Percentiles rank a stretch among this genome's conserved stretches.
These are phyloP conservation scores for Ochropacha duplaris DNA, from an alignment of 2,888 invertebrate species.

Conservation along the genomic window DNA sequence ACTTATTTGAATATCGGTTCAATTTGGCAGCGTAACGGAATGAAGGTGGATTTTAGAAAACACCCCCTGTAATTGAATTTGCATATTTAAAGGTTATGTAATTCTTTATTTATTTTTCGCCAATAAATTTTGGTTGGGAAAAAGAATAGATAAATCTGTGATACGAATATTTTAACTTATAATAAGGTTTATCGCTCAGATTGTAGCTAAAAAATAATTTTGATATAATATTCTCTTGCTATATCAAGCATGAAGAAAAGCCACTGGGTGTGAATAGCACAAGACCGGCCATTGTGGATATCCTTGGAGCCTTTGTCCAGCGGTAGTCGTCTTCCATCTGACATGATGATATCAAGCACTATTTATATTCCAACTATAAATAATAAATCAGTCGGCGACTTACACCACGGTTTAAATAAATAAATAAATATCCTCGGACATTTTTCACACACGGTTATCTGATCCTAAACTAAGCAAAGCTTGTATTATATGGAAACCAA, in stretches of 20 bases:
- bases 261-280: too few species aligned
- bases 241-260: too few species aligned
- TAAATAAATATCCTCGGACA: too few species aligned
- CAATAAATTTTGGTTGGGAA: not conserved
- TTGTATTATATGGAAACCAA: too few species aligned
- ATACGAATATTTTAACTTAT: not conserved
- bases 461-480: too few species aligned
- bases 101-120: conserved; percentile 2
- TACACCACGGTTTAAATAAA: conserved; percentile 5
- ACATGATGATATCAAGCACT: too few species aligned
- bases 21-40: conserved; percentile 3
- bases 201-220: not conserved
- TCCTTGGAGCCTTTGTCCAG: too few species aligned
- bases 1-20: conserved; percentile 7
- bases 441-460: too few species aligned
- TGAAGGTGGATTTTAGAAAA: conserved; percentile 7
- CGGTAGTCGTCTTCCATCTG: too few species aligned
- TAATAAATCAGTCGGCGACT: conserved; percentile 8
- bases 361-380: not conserved
- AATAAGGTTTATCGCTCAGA: not conserved
- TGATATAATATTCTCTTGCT: not conserved
- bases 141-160: not conserved
- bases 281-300: too few species aligned
- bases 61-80: conserved; percentile 11
- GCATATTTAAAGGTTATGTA: conserved; percentile 9